These are phyloP conservation scores for Pionites leucogaster DNA, from an alignment of 2,113 vertebrate species.

Conservation along the genomic window DNA sequence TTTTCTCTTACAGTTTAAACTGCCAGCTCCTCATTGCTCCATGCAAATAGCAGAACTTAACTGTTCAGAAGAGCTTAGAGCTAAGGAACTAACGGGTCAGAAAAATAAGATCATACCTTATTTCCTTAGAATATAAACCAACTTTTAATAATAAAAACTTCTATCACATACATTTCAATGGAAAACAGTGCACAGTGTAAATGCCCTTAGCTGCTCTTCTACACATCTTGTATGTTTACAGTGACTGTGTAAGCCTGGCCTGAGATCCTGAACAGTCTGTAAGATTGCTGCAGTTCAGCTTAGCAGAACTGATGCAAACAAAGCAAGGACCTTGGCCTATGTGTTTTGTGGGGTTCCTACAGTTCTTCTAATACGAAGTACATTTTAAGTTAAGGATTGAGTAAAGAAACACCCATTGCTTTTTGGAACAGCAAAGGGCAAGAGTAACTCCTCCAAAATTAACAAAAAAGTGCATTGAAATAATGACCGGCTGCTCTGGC, in stretches of 20 bases:
- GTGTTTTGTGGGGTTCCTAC: background rate
- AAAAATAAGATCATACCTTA: slow-evolving; percentile 15
- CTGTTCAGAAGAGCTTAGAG: background rate
- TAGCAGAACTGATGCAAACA: background rate
- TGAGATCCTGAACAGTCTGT: background rate
- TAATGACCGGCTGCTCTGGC: background rate
- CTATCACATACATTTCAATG: slow-evolving; percentile 53
- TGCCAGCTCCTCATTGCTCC: background rate
- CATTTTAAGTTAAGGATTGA: background rate
- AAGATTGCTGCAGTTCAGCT: background rate
- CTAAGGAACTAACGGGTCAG: background rate
- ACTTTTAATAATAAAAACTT: slow-evolving; percentile 73
- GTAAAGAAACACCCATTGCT: background rate
- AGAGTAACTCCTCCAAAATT: background rate
- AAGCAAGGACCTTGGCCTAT: accelerated
- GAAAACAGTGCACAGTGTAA: slow-evolving; percentile 59
- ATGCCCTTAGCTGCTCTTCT: background rate
- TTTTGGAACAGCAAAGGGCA: background rate
- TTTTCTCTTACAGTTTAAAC: background rate
- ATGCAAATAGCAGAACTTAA: background rate
- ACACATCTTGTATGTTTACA: background rate
- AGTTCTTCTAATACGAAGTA: background rate
- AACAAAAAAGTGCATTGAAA: slow-evolving; percentile 9
- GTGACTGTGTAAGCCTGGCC: background rate
- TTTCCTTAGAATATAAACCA: slow-evolving; percentile 65